Evolutionary conservation across 2,113 vertebrate species (phyloP), one percentile per base, ranked within the genome.

Genomic region (Penelope pileata): DNA sequence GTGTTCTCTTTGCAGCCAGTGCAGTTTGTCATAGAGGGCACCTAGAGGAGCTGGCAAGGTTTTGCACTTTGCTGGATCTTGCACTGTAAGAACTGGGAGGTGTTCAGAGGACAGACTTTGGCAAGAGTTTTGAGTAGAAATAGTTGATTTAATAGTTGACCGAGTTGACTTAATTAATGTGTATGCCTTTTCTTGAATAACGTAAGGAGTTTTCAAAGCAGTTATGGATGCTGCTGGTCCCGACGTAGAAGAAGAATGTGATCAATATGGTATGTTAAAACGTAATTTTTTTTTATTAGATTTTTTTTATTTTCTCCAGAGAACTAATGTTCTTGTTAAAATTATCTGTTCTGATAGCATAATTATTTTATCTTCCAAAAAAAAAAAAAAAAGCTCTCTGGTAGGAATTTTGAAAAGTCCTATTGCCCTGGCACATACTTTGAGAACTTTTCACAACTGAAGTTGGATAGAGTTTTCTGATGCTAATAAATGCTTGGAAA

Each of bases 131-230:
- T 60, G 27, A 68, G 26, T 29, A 74, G 32, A 82, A 68, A 24
- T 32, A 59, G 8, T 21, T 59, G 50, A 56, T n/a, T n/a, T n/a
- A n/a, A n/a, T n/a, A n/a, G n/a, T n/a, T n/a, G n/a, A n/a, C n/a
- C n/a, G n/a, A 56, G 11, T 7, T 81, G 80, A n/a, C 30, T 59
- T 81, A 59, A 80, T 72, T 6, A 80, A 51, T 12, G 12, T 48
- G 3, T 83, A 6, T 83, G 34, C 30, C 92, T 89, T 47, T 91
- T 51, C 43, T 67, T 89, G 6, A 75, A 34, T 86, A 12, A 88
- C 88, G 95, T 56, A 69, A 99, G 99, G 99, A 21, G 99, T 99
- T 53, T 99, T 98, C 86, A 99, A 97, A 95, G 99, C 99, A 72
- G 98, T 99, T 97, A 96, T 99, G 96, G 97, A 98, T 81, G 97